Base-by-base conservation (phyloP, 2,888 invertebrate genomes). In the Ariolimax columbianus region DNA sequence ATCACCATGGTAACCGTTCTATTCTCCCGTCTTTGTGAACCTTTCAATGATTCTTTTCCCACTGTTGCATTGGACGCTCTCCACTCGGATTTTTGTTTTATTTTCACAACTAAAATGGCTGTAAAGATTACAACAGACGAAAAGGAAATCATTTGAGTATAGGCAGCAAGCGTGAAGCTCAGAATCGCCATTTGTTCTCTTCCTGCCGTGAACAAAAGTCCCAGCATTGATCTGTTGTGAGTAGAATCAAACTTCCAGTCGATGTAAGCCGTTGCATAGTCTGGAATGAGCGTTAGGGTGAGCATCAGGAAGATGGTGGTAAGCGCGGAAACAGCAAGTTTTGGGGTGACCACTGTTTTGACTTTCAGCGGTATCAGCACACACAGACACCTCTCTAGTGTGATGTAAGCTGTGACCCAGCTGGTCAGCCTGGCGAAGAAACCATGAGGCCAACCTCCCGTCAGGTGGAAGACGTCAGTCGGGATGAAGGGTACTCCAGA, bases 11-110 rank as follows among this genome's bases (percentile, higher is more conserved):
- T 11, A 26, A 75, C 75, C 1, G 75, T 75, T 11, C 30, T 75
- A 2, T 43, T 30, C 19, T 51, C 51, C 17, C 75, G 47, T 36
- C 14, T 47, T 4, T 47, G 51, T n/a, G 30, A 19, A 11, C 75
- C 75, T 75, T 75, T 75, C 19, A 33, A 33, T 14, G 75, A 30
- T 6, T 51, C 51, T 17, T 51, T 30, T 3, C 75, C 75, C 51
- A 17, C 1, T n/a, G n/a, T 47, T 6, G 75, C 47, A 17, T 36
- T 75, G 23, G 51, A 30, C 30, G 75, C n/a, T 51, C 75, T n/a
- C 75, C 75, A 75, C 19, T 51, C 51, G 11, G 75, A 30, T 30
- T 75, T 75, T n/a, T 75, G 47, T 51, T 75, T 75, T 51, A 75
- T 75, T 51, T 75, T 75, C 14, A 75, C 30, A 17, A 75, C 75